Base-by-base conservation (phyloP, 2,113 vertebrate genomes). In the Dolichallabes microphthalmus region DNA sequence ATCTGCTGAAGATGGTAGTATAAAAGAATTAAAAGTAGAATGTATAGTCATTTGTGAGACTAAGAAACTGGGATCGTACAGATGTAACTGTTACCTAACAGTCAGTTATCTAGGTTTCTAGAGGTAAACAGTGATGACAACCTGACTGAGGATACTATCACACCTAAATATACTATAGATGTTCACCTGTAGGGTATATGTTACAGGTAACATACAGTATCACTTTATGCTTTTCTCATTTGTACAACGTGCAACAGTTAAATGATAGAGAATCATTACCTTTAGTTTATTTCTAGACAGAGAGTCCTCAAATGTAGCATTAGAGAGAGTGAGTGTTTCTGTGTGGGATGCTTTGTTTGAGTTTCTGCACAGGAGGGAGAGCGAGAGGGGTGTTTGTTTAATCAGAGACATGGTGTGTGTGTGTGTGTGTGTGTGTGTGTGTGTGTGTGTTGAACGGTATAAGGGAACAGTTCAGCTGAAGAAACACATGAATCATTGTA, bases 311-410 rank as follows among this genome's bases (percentile, higher is more conserved):
- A 80, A n/a, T 6, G 8, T 39, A 61, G 58, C 0, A 1, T 15
- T 52, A 61, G 80, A 30, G 27, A 32, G 75, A 35, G 53, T 1
- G 17, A 58, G 74, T 58, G 52, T 78, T 78, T 68, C 35, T 83
- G 35, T 45, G 55, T 74, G 68, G 32, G 57, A 30, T 2, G 32
- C 13, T 71, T 71, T 83, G 68, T 83, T 61, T 83, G 69, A 83
- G 82, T 73, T 74, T 60, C 57, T 83, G 69, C 25, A 83, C 12
- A 39, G 35, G 22, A n/a, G 14, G 55, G 15, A 45, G 82, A n/a
- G 58, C 22, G 25, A 32, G 50, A 68, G n/a, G 63, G 63, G 27
- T 32, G 63, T 68, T 81, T 82, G 35, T 82, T 83, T 83, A 60
- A 20, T 35, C 53, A 12, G 27, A 27, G 80, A 30, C 25, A 83